phyloP scores from a whole-genome alignment of 1,140 invertebrate genomes.

The Brachionus asplanchnoidis region DNA sequence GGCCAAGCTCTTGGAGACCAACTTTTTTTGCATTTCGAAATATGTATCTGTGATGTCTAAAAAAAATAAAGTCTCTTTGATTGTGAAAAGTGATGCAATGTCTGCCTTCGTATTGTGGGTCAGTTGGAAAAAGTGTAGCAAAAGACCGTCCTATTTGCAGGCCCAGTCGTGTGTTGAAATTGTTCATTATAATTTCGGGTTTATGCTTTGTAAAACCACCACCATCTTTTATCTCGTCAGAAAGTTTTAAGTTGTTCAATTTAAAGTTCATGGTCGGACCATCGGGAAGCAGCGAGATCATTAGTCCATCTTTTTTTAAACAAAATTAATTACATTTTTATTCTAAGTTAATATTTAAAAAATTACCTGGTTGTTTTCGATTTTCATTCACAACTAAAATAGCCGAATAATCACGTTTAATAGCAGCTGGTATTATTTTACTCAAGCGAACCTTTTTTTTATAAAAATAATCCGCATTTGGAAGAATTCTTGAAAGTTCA shows the following conservation, averaged over 20 bases:
- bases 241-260: conserved; percentile 59
- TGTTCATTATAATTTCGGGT: conserved; percentile 91
- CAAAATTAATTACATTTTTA: conserved; percentile 83
- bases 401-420: conserved; percentile 45
- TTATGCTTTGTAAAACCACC: conserved; percentile 69
- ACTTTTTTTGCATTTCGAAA: conserved; percentile 77
- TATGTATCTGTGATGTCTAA: conserved; percentile 94
- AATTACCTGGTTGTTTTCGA: not conserved
- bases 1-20: conserved; percentile 85
- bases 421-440: conserved; percentile 74
- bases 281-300: conserved; percentile 85
- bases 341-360: conserved; percentile 77
- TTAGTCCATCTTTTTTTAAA: conserved; percentile 75
- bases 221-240: conserved; percentile 55
- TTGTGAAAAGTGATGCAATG: conserved; percentile 95
- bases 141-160: conserved; percentile 83
- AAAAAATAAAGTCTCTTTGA: conserved; percentile 97
- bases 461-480: conserved; percentile 75
- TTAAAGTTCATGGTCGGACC: conserved; percentile 86
- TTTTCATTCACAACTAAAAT: conserved; percentile 1
- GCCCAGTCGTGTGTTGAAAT: conserved; percentile 89
- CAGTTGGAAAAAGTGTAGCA: conserved; percentile 89
- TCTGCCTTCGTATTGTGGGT: conserved; percentile 85
- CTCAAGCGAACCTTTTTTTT: conserved; percentile 80
- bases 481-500: conserved; percentile 81